Evolutionary conservation across 2,888 invertebrate species (phyloP).

Genomic region (Drosophila demipolita): DNA sequence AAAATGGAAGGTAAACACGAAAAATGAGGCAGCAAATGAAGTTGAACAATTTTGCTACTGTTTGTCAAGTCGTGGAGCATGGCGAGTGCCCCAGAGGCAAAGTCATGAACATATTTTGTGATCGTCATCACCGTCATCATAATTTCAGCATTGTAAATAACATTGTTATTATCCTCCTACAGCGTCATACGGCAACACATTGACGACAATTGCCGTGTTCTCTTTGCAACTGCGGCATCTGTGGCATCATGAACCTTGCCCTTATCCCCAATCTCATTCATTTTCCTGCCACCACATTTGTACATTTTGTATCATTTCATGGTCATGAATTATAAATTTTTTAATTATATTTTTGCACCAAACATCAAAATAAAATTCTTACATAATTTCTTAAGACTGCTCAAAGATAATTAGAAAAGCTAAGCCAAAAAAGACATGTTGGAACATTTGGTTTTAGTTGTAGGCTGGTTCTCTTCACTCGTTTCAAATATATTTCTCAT

Average conservation of each 20-base stretch:
- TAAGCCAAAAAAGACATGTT: not conserved
- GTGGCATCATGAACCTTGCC: conserved; percentile 10
- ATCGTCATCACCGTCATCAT: conserved; percentile 35
- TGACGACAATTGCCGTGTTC: conserved; percentile 39
- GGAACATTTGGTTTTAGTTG: not conserved
- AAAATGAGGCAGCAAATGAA: conserved; percentile 66
- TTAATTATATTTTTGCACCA: conserved; percentile 45
- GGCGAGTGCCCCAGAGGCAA: conserved; percentile 53
- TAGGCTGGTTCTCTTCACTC: not conserved
- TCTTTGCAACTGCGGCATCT: conserved; percentile 14
- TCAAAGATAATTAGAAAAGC: not conserved
- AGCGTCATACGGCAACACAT: conserved; percentile 37
- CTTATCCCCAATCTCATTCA: conserved; percentile 25
- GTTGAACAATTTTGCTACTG: conserved; percentile 74
- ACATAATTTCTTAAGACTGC: conserved; percentile 27
- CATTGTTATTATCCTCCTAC: conserved; percentile 37
- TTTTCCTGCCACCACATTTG: conserved; percentile 26
- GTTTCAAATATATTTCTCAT: conserved; percentile 37
- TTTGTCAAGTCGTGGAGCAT: conserved; percentile 51
- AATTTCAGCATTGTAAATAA: conserved; percentile 16
- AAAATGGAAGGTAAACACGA: conserved; percentile 40
- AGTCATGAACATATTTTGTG: conserved; percentile 55
- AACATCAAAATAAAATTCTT: not conserved
- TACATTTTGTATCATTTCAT: conserved; percentile 46
- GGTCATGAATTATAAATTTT: conserved; percentile 49